Conservation (phyloP, 1,140 invertebrate genomes). For the Leucophenga varia region DNA sequence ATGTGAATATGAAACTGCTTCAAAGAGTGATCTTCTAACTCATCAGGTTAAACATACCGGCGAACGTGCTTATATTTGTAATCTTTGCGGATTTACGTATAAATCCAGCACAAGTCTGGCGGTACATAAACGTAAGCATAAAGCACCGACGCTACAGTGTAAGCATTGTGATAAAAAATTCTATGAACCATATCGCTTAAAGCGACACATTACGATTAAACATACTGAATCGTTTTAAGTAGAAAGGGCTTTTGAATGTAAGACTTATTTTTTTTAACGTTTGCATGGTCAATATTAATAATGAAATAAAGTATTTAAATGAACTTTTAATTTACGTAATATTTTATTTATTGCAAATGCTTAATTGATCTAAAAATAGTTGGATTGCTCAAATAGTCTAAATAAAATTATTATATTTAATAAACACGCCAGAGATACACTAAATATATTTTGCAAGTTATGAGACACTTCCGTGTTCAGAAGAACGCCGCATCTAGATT, state of each 20-base stretch:
- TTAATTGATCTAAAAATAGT: background rate
- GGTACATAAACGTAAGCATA: conserved; percentile 23
- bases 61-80: conserved; percentile 20
- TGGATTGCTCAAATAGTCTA: conserved; percentile 7
- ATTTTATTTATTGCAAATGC: too few relatives aligned
- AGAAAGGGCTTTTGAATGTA: too few relatives aligned
- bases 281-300: too few relatives aligned
- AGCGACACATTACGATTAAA: conserved; percentile 13
- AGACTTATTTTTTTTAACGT: too few relatives aligned
- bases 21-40: conserved; percentile 19
- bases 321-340: too few relatives aligned
- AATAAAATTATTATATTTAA: too few relatives aligned
- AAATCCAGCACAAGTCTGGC: conserved; percentile 21
- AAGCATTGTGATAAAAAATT: conserved; percentile 15
- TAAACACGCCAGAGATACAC: too few relatives aligned
- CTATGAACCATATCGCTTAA: conserved; percentile 18
- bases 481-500: too few relatives aligned
- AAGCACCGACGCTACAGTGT: conserved; percentile 1
- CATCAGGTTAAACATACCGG: conserved; percentile 18
- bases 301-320: too few relatives aligned
- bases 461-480: too few relatives aligned
- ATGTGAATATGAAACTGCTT: conserved; percentile 20
- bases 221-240: conserved; percentile 1
- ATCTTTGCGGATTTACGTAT: conserved; percentile 16
- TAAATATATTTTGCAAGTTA: too few relatives aligned